Percentiles rank a stretch among this genome's conserved stretches.
Evolutionary conservation across 2,888 invertebrate genomes (phyloP).

Genomic region (Latrodectus elegans): DNA sequence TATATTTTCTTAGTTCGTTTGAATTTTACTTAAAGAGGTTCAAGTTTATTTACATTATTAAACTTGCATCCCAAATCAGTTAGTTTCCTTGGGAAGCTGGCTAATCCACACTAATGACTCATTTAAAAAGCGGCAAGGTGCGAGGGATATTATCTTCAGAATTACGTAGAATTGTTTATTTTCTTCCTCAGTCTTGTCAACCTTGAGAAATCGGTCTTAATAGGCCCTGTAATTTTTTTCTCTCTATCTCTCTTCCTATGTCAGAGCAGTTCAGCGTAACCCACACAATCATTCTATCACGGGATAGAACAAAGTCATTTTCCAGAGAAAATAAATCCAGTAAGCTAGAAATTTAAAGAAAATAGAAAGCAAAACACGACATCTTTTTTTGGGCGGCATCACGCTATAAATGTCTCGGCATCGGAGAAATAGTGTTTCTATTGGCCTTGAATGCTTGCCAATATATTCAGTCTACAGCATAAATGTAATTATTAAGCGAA

Average conservation of each 20-base stretch:
- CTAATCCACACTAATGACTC: no score
- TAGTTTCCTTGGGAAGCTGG: no score
- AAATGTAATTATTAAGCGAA: constrained; percentile 51
- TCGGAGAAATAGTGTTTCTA: constrained; percentile 21
- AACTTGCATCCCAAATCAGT: no score
- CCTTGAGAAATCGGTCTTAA: neutral
- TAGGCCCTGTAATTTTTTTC: constrained; percentile 1
- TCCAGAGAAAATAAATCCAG: constrained; percentile 2
- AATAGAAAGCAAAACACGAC: neutral
- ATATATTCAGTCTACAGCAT: constrained; percentile 30
- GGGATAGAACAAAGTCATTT: neutral
- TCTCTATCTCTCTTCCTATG: neutral
- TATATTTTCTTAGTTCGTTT: no score
- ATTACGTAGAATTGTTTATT: neutral
- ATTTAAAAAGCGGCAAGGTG: no score
- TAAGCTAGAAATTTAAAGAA: constrained; percentile 9
- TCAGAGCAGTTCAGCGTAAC: neutral
- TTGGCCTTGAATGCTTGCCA: constrained; percentile 61
- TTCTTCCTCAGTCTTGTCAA: neutral
- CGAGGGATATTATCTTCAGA: no score
- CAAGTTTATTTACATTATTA: no score
- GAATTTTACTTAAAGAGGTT: no score
- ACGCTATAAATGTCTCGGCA: constrained; percentile 39
- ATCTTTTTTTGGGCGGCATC: constrained; percentile 41
- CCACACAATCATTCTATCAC: neutral